Percentiles rank a stretch among this genome's conserved stretches.
Evolutionary conservation across 2,888 invertebrate species (phyloP).

Genomic region (Drosophila atroscutellata): DNA sequence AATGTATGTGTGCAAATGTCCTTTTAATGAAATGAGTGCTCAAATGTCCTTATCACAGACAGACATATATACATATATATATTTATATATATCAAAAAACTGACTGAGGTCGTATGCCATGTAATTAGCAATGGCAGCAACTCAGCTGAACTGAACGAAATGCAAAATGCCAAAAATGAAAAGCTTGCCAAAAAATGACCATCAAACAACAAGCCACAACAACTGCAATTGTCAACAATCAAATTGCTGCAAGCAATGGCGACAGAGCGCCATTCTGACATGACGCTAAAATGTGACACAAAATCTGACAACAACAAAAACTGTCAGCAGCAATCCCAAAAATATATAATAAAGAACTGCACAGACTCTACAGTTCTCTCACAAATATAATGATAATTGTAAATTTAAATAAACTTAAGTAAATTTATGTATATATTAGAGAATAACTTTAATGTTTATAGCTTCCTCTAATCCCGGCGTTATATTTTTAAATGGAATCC

Average conservation of each 20-base stretch:
- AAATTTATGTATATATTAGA: background rate
- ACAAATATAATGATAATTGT: background rate
- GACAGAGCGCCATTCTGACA: conserved; percentile 57
- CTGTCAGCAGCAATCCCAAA: background rate
- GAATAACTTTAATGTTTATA: background rate
- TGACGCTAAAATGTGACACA: conserved; percentile 33
- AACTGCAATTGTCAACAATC: conserved; percentile 43
- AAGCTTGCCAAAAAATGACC: conserved; percentile 27
- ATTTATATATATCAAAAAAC: conserved; percentile 38
- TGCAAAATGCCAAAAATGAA: conserved; percentile 44
- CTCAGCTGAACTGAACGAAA: conserved; percentile 11
- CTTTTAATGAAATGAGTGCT: conserved; percentile 65
- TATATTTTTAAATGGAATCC: background rate
- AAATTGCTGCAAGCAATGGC: conserved; percentile 40
- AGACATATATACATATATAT: background rate
- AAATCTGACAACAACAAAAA: conserved; percentile 8
- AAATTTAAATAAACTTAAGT: background rate
- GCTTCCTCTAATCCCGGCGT: accelerated
- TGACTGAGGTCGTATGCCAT: conserved; percentile 51
- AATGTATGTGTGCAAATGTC: conserved; percentile 14
- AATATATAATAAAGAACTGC: background rate
- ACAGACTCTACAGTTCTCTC: conserved; percentile 9
- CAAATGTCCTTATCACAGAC: conserved; percentile 60
- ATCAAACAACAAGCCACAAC: conserved; percentile 19
- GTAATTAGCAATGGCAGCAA: conserved; percentile 68